phyloP scores from a whole-genome alignment of 2,888 invertebrate species.

The Drosophila nigricruria region DNA sequence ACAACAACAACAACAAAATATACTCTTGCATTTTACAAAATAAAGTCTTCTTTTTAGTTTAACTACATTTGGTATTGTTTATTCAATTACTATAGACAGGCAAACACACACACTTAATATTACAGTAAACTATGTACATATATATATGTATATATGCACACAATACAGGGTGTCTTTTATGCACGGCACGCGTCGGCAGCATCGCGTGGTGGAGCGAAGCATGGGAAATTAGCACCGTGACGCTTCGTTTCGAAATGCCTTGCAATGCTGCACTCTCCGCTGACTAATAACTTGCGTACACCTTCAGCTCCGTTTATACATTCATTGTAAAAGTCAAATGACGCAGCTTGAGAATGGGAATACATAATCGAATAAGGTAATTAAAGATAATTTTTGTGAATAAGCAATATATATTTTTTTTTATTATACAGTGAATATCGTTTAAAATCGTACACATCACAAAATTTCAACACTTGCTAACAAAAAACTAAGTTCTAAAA shows the following conservation, averaged over 20 bases:
- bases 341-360: conserved; percentile 45
- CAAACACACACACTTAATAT: conserved; percentile 20
- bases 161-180: conserved; percentile 62
- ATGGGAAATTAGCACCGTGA: conserved; percentile 60
- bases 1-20: conserved; percentile 62
- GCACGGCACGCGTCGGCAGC: conserved; percentile 54
- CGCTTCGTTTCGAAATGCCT: conserved; percentile 60
- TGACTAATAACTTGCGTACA: conserved; percentile 65
- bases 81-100: conserved; percentile 44
- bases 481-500: no score
- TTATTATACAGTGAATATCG: no score
- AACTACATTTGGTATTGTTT: conserved; percentile 72
- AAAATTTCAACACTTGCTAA: no score
- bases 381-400: no score
- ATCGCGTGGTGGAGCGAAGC: conserved; percentile 7
- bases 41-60: conserved; percentile 83
- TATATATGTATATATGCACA: not conserved
- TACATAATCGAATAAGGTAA: conserved; percentile 29
- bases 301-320: conserved; percentile 8
- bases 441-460: no score
- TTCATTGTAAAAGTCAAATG: conserved; percentile 27
- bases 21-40: conserved; percentile 83
- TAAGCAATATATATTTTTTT: no score
- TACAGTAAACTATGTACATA: conserved; percentile 13
- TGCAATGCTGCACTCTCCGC: conserved; percentile 20